Conservation (phyloP, 2,888 invertebrate species). For the Nipponacmea schrenckii region DNA sequence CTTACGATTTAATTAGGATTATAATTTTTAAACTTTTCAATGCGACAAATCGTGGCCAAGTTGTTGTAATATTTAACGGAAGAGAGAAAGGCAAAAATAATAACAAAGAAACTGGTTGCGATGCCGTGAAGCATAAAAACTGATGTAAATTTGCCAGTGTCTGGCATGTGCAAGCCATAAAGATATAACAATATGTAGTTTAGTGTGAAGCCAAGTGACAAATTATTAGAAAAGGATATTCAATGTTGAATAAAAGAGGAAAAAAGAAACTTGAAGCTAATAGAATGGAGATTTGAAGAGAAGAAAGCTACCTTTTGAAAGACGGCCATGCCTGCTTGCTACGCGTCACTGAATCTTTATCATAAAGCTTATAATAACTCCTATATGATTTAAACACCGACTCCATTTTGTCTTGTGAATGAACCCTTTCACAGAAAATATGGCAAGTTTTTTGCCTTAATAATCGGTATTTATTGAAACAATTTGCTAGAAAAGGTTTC, state of each 20-base stretch:
- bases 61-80: background rate
- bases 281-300: slow-evolving; percentile 4
- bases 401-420: background rate
- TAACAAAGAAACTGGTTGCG: slow-evolving; percentile 2
- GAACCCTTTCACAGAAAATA: background rate
- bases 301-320: background rate
- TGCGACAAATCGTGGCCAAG: background rate
- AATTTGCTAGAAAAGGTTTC: background rate
- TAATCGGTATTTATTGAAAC: background rate
- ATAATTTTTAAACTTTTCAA: background rate
- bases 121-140: background rate
- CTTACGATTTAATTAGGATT: background rate
- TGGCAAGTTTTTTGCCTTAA: background rate
- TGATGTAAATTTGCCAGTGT: slow-evolving; percentile 4
- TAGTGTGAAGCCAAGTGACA: slow-evolving; percentile 8
- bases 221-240: slow-evolving; percentile 6
- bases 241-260: slow-evolving; percentile 7
- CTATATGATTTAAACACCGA: slow-evolving; percentile 2
- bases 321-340: background rate
- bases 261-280: slow-evolving; percentile 2
- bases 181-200: background rate
- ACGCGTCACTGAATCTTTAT: slow-evolving; percentile 5
- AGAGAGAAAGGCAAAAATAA: background rate
- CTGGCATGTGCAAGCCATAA: slow-evolving; percentile 4
- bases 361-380: slow-evolving; percentile 1